Evolutionary conservation across 2,888 invertebrate species (phyloP).

Genomic region (Tillus elongatus): DNA sequence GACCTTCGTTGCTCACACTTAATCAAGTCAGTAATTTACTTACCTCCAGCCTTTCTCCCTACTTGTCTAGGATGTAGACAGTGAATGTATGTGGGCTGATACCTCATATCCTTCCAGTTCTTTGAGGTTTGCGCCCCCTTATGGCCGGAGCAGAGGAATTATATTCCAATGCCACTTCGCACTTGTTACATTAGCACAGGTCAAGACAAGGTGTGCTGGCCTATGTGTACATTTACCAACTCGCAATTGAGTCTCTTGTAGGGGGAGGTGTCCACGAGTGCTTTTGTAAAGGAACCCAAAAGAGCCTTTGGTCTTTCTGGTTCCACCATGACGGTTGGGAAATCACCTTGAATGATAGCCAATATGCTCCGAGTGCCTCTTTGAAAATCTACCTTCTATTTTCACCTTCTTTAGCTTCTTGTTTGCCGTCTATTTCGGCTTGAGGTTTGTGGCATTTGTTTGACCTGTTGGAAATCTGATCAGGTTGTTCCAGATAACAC

Average conservation of each 20-base stretch:
- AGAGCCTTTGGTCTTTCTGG: too few species aligned
- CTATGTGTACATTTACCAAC: not conserved
- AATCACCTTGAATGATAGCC: too few species aligned
- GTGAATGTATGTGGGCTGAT: not conserved
- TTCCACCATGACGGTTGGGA: too few species aligned
- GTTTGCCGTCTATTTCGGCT: too few species aligned
- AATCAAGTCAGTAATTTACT: not conserved
- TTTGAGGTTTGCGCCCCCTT: not conserved
- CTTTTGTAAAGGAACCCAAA: too few species aligned
- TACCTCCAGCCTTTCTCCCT: not conserved
- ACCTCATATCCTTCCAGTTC: not conserved
- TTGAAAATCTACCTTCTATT: too few species aligned
- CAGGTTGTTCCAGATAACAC: too few species aligned
- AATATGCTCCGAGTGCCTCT: too few species aligned
- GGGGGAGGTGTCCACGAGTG: too few species aligned
- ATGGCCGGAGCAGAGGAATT: not conserved
- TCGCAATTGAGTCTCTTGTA: not conserved
- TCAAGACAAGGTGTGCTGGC: not conserved
- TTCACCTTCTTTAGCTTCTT: too few species aligned
- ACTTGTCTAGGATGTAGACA: not conserved
- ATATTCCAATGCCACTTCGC: not conserved
- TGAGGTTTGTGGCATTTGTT: too few species aligned
- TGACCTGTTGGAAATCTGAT: too few species aligned
- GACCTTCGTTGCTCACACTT: not conserved
- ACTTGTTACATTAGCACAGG: not conserved